Conservation (phyloP, 2,797 vertebrate genomes). For the Trichosurus vulpecula region DNA sequence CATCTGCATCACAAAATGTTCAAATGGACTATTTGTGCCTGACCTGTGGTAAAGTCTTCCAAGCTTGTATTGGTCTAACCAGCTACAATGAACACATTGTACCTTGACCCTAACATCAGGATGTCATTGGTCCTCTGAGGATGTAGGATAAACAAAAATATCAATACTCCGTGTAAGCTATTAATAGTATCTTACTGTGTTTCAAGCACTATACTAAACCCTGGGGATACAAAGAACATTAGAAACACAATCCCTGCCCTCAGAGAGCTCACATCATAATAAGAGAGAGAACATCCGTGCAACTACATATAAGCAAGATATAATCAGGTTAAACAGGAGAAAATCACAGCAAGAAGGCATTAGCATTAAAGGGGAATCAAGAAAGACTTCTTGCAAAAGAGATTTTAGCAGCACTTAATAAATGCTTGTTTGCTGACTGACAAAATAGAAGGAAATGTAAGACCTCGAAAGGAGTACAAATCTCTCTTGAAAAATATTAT, state of each 20-base stretch:
- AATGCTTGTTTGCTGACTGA: not conserved
- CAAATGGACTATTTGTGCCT: not conserved
- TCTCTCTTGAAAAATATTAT: not conserved
- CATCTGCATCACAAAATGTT: not conserved
- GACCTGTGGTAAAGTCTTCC: not conserved
- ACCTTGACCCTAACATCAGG: not conserved
- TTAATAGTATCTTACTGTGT: not conserved
- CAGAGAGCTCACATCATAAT: not conserved
- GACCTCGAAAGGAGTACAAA: not conserved
- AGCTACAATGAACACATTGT: not conserved
- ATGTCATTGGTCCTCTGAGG: not conserved
- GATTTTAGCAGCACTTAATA: not conserved
- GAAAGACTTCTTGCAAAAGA: not conserved
- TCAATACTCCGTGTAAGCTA: not conserved
- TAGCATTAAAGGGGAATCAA: not conserved
- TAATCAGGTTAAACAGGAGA: not conserved
- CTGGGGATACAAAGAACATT: not conserved
- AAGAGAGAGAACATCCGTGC: not conserved
- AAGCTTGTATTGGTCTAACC: not conserved
- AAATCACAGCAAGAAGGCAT: not conserved
- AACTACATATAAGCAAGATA: not conserved
- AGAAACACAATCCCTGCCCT: not conserved
- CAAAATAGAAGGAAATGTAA: not conserved
- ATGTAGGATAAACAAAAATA: not conserved
- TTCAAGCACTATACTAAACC: not conserved